Percentiles rank a stretch among this genome's conserved stretches.
Conservation (phyloP, 2,888 invertebrate species). For the Machimus rusticus region DNA sequence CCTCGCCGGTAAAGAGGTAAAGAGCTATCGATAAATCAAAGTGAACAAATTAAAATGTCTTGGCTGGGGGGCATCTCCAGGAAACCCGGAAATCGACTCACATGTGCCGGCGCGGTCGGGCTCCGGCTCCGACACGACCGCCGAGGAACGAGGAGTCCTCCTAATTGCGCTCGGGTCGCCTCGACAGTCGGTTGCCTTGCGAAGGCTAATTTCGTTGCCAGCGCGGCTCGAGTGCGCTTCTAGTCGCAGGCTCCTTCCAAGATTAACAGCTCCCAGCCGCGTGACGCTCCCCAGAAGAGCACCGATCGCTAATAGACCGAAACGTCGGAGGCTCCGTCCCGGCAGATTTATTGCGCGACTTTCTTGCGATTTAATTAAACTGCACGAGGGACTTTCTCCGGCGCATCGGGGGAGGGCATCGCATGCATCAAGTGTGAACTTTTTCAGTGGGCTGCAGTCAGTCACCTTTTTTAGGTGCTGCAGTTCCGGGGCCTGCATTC, state of each 20-base stretch:
- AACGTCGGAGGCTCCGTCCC: conserved; percentile 11
- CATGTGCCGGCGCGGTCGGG: not conserved
- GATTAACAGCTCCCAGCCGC: not conserved
- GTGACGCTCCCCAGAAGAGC: not conserved
- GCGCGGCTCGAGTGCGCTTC: not conserved
- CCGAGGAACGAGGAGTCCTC: not conserved
- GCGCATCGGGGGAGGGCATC: not conserved
- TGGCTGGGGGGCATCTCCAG: conserved; percentile 30
- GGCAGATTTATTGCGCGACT: conserved; percentile 32
- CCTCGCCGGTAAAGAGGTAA: not conserved
- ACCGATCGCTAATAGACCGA: conserved; percentile 26
- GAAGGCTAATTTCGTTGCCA: conserved; percentile 23
- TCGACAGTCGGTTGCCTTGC: not conserved
- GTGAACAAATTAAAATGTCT: conserved; percentile 39
- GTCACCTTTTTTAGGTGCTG: not conserved
- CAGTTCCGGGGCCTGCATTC: not conserved
- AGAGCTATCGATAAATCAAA: conserved; percentile 39
- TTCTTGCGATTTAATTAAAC: conserved; percentile 39
- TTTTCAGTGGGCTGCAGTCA: not conserved
- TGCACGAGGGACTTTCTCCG: conserved; percentile 12
- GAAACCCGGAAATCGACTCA: conserved; percentile 29
- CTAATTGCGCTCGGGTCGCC: conserved; percentile 16
- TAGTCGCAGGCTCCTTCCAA: not conserved
- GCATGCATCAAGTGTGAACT: conserved; percentile 31
- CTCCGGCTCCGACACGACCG: not conserved